These are phyloP conservation scores for Syngnathus acus DNA, from an alignment of 2,797 vertebrate genomes.

Conservation along the genomic window DNA sequence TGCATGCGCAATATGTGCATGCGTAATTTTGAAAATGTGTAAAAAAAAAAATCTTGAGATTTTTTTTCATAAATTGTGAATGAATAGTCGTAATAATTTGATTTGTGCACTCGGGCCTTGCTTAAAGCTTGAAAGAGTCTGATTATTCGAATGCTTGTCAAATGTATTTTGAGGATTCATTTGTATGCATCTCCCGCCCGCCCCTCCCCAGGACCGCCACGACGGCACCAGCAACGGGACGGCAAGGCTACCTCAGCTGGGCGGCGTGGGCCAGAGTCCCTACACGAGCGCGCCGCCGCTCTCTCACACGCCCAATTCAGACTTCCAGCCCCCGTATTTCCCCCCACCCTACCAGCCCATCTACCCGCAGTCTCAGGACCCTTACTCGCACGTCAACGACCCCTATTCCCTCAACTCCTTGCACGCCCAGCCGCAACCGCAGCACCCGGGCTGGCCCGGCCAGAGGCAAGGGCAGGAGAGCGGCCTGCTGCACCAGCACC, in stretches of 20 bases:
- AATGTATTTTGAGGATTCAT: not conserved
- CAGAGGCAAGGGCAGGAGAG: conserved; percentile 93
- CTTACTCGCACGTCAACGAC: conserved; percentile 97
- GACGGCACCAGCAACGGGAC: conserved; percentile 96
- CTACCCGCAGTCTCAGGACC: conserved; percentile 97
- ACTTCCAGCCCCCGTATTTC: conserved; percentile 94
- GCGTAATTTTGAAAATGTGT: not conserved
- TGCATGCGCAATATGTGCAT: not conserved
- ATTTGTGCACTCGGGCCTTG: too few species aligned
- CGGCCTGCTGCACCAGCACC: conserved; percentile 91
- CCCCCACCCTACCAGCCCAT: conserved; percentile 96
- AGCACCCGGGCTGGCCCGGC: conserved; percentile 94
- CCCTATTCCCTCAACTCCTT: conserved; percentile 95
- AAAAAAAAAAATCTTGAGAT: too few species aligned
- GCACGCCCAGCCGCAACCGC: conserved; percentile 90
- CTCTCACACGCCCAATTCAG: conserved; percentile 92
- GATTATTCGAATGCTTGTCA: not conserved
- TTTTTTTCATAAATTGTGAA: too few species aligned
- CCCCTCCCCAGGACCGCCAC: conserved; percentile 87
- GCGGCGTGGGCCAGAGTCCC: conserved; percentile 92
- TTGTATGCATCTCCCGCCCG: conserved; percentile 11
- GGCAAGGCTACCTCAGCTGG: conserved; percentile 93
- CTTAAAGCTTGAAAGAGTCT: not conserved
- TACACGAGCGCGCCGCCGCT: conserved; percentile 93
- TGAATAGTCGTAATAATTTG: too few species aligned